Evolutionary conservation across 2,113 vertebrate species (phyloP).

Genomic region (Laticauda colubrina): DNA sequence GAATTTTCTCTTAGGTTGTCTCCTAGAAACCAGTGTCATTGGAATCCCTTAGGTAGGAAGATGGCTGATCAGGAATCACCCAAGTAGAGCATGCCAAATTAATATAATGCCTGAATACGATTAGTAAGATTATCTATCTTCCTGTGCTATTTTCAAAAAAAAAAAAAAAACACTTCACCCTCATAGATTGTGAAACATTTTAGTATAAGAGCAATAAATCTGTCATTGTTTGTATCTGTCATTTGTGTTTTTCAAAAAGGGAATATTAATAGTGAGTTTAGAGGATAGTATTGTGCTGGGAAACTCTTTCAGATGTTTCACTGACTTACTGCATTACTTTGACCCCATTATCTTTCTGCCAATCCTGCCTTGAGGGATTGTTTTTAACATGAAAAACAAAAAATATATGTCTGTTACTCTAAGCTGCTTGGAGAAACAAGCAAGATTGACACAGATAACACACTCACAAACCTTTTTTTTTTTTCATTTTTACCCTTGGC

Average conservation of each 20-base stretch:
- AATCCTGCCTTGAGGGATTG: background rate
- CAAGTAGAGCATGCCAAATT: background rate
- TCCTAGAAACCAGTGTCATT: background rate
- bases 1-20: background rate
- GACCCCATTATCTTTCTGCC: background rate
- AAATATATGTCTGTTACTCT: background rate
- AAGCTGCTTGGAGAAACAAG: background rate
- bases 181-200: background rate
- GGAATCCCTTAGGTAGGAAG: background rate
- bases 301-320: background rate
- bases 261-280: background rate
- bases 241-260: background rate
- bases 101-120: background rate
- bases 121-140: background rate
- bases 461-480: background rate
- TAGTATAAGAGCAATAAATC: background rate
- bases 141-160: background rate
- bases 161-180: background rate
- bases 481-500: background rate
- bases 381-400: background rate
- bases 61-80: background rate
- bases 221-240: background rate
- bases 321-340: background rate
- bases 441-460: background rate
- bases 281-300: background rate